phyloP scores from a whole-genome alignment of 92 coral and sea anemone species.

The Pocillopora grandis region DNA sequence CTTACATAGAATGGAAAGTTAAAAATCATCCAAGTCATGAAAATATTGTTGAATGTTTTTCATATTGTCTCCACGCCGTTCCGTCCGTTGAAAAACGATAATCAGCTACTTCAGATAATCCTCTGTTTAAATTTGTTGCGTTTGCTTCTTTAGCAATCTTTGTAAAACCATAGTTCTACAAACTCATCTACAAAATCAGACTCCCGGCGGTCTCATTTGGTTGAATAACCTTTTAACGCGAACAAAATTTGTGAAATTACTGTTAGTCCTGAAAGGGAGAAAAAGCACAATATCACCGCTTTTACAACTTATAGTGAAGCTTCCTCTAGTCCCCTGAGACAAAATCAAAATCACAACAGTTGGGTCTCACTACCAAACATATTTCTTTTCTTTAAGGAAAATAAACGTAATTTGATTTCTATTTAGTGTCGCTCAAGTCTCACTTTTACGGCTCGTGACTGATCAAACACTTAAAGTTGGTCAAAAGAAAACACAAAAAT shows the following conservation, averaged over 20 bases:
- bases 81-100: neutral
- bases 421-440: constrained; percentile 6
- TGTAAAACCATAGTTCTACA: neutral
- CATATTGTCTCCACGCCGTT: neutral
- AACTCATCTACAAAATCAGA: neutral
- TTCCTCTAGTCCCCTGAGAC: neutral
- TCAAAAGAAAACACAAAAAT: neutral
- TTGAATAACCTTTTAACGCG: constrained; percentile 3
- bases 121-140: neutral
- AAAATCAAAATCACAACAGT: neutral
- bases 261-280: neutral
- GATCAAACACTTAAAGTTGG: neutral
- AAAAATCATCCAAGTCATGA: neutral
- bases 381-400: neutral
- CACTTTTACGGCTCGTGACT: constrained; percentile 2
- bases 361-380: neutral
- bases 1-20: neutral
- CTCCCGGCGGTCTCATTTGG: neutral
- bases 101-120: neutral
- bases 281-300: neutral
- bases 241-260: neutral
- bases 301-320: neutral
- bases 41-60: neutral
- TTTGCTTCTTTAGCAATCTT: neutral
- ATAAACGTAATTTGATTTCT: constrained; percentile 21